Evolutionary conservation across 2,113 vertebrate genomes (phyloP).

Genomic region (Pteropus alecto): DNA sequence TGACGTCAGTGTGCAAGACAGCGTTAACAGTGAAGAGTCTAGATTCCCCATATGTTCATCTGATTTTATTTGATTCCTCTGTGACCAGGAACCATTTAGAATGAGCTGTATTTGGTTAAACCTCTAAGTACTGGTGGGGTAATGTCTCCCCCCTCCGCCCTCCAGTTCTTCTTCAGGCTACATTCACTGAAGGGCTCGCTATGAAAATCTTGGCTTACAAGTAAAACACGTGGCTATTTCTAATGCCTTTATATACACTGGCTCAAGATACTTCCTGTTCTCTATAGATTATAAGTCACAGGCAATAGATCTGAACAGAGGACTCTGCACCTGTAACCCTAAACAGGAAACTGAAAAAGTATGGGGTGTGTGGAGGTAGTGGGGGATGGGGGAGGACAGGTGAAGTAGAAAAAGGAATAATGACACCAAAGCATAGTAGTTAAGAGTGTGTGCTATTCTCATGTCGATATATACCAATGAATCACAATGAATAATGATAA

Average conservation of each 20-base stretch:
- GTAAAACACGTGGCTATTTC: conserved; percentile 13
- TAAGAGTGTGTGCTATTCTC: neutral
- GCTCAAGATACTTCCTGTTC: conserved; percentile 36
- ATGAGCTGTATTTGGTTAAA: neutral
- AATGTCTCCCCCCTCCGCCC: neutral
- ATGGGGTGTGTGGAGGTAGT: neutral
- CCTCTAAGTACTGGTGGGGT: neutral
- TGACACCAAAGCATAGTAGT: neutral
- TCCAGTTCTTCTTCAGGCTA: neutral
- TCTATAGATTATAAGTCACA: conserved; percentile 13
- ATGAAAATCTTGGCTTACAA: conserved; percentile 47
- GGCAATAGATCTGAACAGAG: conserved; percentile 8
- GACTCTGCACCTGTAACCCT: conserved; percentile 16
- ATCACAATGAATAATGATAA: accelerated
- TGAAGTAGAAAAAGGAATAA: neutral
- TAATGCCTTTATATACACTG: neutral
- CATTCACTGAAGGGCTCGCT: neutral
- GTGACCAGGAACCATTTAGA: neutral
- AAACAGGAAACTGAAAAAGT: conserved; percentile 28
- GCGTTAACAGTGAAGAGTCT: neutral
- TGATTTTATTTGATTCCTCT: neutral
- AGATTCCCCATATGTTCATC: neutral
- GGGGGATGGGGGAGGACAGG: neutral
- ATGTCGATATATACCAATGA: neutral
- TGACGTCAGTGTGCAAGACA: neutral